phyloP scores from a whole-genome alignment of 2,113 vertebrate species.

The Bos taurus region ARS-UCD2.0 NC_037342.1:63617501-63618000 shows the following conservation, averaged over 20 bases:
- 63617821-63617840: background rate
- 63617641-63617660: background rate
- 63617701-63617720: background rate
- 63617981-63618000: background rate
- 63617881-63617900: background rate
- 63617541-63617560: slow-evolving; percentile 15
- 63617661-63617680: background rate
- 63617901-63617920: background rate
- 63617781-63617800: slow-evolving; percentile 21
- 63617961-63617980: background rate
- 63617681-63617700: background rate
- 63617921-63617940: background rate
- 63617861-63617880: background rate
- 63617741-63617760: background rate
- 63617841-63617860: background rate
- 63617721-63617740: background rate
- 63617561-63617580: background rate
- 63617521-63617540: slow-evolving; percentile 1
- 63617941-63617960: background rate
- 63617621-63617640: background rate
- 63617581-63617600: background rate
- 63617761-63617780: slow-evolving; percentile 41
- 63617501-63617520: background rate
- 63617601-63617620: background rate
- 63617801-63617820: background rate